phyloP scores from a whole-genome alignment of 1,140 invertebrate species.

The Drosophila nannoptera region DNA sequence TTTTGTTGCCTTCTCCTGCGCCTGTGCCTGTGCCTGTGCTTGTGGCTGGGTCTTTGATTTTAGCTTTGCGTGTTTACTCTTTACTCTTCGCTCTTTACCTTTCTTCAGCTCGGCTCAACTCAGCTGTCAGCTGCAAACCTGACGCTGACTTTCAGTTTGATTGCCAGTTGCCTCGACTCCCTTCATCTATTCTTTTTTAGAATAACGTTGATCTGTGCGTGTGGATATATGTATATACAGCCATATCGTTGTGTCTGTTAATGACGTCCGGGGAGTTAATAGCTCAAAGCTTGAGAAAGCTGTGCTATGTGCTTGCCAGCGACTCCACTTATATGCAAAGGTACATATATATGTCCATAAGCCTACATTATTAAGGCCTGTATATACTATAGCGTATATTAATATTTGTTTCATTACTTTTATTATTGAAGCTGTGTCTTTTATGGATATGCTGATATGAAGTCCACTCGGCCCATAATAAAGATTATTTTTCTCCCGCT shows the following conservation, averaged over 20 bases:
- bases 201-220: slow-evolving; percentile 10
- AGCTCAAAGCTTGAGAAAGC: slow-evolving; percentile 11
- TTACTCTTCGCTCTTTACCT: slow-evolving; percentile 13
- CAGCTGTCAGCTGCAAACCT: slow-evolving; percentile 36
- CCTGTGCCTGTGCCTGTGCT: slow-evolving; percentile 6
- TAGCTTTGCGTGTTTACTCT: slow-evolving; percentile 9
- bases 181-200: slow-evolving; percentile 22
- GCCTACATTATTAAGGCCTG: background rate
- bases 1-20: slow-evolving; percentile 14
- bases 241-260: background rate
- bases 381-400: background rate
- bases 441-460: background rate
- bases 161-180: background rate
- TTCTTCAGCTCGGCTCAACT: slow-evolving; percentile 7
- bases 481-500: background rate
- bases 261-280: background rate
- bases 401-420: slow-evolving; percentile 3
- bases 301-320: background rate
- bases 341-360: background rate
- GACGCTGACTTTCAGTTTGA: slow-evolving; percentile 27
- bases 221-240: background rate
- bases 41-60: slow-evolving; percentile 7
- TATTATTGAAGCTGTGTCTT: background rate
- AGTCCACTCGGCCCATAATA: background rate
- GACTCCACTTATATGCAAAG: background rate